phyloP scores from a whole-genome alignment of 2,888 invertebrate species.

The Hipparchia semele region DNA sequence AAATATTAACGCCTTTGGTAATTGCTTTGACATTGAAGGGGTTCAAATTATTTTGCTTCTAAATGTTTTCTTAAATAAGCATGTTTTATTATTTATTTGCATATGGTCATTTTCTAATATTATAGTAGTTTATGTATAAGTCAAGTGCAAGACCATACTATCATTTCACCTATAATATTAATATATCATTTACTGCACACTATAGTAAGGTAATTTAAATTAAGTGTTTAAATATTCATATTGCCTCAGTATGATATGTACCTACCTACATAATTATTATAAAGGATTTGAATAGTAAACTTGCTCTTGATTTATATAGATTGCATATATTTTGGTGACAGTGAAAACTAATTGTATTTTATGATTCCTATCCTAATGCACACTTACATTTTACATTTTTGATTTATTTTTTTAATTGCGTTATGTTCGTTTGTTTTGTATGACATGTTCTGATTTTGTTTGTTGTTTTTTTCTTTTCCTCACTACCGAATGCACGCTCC shows the following conservation, averaged over 20 bases:
- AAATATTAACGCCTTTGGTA: constrained; percentile 25
- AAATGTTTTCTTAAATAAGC: constrained; percentile 51
- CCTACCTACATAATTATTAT: neutral
- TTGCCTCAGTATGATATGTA: neutral
- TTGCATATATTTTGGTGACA: constrained; percentile 71
- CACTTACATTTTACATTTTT: constrained; percentile 56
- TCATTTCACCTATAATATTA: constrained; percentile 11
- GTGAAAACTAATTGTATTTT: constrained; percentile 76
- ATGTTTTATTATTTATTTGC: constrained; percentile 69
- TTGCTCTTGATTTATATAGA: constrained; percentile 67
- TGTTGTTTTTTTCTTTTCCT: constrained; percentile 79
- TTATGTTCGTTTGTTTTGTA: constrained; percentile 71
- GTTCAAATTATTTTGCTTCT: constrained; percentile 45
- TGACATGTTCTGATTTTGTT: constrained; percentile 81
- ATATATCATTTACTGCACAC: neutral
- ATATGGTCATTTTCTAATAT: constrained; percentile 60
- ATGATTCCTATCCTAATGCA: constrained; percentile 78
- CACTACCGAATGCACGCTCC: constrained; percentile 77
- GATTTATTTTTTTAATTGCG: constrained; percentile 57
- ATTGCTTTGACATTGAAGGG: constrained; percentile 27
- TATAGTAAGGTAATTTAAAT: neutral
- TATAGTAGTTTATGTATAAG: constrained; percentile 58
- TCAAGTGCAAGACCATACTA: constrained; percentile 64
- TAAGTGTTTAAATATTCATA: neutral
- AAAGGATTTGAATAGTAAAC: constrained; percentile 29